Evolutionary conservation across 2,797 vertebrate species (phyloP), one percentile per base, ranked within the genome.

Genomic region (Octomys mimax): DNA sequence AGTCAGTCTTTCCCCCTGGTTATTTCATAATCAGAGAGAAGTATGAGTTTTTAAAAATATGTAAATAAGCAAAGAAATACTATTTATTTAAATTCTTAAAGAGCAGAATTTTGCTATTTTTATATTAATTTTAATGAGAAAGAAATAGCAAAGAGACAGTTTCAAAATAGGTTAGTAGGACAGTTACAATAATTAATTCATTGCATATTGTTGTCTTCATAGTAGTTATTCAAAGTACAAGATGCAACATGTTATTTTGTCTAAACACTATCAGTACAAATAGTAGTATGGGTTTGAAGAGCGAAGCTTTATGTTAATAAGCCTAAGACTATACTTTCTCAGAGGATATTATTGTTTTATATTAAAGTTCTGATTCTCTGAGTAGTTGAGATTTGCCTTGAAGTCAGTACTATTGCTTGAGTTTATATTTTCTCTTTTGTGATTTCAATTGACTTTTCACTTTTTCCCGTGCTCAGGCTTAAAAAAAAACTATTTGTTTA

Each of bases 361-460:
- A 54, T 46, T 81, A 46, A 89, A 87, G n/a, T 11, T 90, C 22
- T 81, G 16, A 10, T 81, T 62, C 31, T 68, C 52, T 80, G 1
- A 62, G 84, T 82, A 18, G 26, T 62, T 26, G 61, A 57, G 21
- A 70, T 92, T 89, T 95, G 13, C 36, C 57, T 75, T 31, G 84
- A 73, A 84, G 46, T 91, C 31, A 70, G 21, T 80, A 84, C 3
- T 85, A 1, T 57, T 87, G 36, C 95, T 91, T 81, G n/a, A 91
- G 52, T 83, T 87, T 79, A 81, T 91, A 16, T 92, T 94, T 8
- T 83, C 19, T 1, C 1, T 85, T 90, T 28, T 89, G 57, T 92
- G 6, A 75, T 88, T 84, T 85, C 21, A 39, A 16, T 89, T 90
- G 79, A 79, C 21, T 61, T 28, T 92, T 90, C 7, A 68, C 71